Conservation (phyloP, 2,113 vertebrate genomes). For the Sialia sialis region DNA sequence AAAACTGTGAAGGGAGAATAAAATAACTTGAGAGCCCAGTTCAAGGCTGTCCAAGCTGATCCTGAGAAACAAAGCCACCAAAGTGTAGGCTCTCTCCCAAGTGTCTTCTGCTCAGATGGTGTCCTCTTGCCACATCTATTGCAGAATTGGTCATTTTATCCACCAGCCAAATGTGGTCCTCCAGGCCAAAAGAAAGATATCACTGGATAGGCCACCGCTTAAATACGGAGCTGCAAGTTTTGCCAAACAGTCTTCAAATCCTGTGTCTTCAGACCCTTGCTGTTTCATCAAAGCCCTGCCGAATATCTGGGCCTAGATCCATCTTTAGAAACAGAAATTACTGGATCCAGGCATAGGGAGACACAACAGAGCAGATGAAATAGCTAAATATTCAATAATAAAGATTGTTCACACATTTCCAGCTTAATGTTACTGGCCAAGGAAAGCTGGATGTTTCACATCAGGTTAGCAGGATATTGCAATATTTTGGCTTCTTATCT, state of each 20-base stretch:
- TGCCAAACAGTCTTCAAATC: neutral
- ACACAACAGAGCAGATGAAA: neutral
- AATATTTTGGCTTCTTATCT: constrained; percentile 64
- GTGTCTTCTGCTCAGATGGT: neutral
- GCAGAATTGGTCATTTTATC: neutral
- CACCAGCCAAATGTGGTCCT: neutral
- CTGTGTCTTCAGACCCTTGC: neutral
- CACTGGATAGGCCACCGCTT: neutral
- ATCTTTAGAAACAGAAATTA: neutral
- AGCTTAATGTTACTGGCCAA: constrained; percentile 22
- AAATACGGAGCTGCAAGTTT: neutral
- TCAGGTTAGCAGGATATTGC: constrained; percentile 65
- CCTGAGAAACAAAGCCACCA: neutral
- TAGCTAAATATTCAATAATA: constrained; percentile 44
- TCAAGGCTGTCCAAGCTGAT: neutral
- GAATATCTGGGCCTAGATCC: neutral
- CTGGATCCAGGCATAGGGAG: neutral
- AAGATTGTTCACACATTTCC: constrained; percentile 52
- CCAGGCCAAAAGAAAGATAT: neutral
- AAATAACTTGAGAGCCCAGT: neutral
- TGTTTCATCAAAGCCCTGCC: neutral
- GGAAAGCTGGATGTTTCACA: constrained; percentile 52
- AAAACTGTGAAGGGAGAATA: neutral
- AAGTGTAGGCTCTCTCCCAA: neutral
- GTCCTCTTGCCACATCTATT: neutral